A percentile compares a stretch with the other conserved stretches of the same genome.
Evolutionary conservation across 2,113 vertebrate genomes (phyloP).

Genomic region (Seriola quinqueradiata): DNA sequence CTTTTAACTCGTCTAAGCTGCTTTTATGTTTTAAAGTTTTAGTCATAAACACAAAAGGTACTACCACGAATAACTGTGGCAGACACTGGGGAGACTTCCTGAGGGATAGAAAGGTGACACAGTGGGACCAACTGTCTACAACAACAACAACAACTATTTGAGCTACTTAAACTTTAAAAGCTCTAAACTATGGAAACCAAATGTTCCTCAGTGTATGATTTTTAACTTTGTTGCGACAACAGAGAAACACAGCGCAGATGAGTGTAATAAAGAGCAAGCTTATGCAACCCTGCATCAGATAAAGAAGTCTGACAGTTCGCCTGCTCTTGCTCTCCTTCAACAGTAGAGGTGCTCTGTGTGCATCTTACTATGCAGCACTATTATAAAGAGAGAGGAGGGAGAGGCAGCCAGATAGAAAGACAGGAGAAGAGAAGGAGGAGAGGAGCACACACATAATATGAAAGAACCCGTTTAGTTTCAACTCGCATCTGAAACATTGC

Average conservation of each 20-base stretch:
- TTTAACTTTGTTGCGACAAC: background rate
- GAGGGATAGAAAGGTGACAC: background rate
- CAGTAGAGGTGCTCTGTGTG: background rate
- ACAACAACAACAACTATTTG: background rate
- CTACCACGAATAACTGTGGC: background rate
- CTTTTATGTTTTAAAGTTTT: background rate
- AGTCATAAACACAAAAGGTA: constrained; percentile 9
- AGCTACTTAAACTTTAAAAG: too few species aligned
- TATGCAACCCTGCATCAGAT: constrained; percentile 24
- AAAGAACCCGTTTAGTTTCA: background rate
- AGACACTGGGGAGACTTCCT: background rate
- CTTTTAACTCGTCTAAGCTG: background rate
- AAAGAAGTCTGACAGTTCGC: background rate
- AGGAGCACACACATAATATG: background rate
- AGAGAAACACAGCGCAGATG: background rate
- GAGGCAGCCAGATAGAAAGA: background rate
- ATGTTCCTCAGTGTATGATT: background rate
- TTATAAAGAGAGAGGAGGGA: background rate
- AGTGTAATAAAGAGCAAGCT: background rate
- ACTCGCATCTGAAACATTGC: background rate
- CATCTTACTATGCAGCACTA: background rate
- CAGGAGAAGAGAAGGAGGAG: background rate
- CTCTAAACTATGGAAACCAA: background rate
- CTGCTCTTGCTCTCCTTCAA: background rate
- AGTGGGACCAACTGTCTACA: constrained; percentile 14